These are phyloP conservation scores for Channallabes apus DNA, from an alignment of 2,797 vertebrate genomes.

Conservation along the genomic window DNA sequence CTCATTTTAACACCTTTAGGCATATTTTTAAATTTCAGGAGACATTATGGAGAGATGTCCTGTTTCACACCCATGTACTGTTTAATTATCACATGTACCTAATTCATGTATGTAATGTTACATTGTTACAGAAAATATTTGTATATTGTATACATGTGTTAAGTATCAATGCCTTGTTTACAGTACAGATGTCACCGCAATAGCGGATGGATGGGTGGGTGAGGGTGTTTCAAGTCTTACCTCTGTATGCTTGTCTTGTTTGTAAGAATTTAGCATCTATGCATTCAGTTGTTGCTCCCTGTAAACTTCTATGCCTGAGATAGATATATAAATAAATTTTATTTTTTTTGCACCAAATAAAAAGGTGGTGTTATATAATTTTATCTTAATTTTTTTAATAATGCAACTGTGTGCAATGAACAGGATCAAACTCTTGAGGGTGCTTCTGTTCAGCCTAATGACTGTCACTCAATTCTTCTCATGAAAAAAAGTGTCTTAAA, in stretches of 20 bases:
- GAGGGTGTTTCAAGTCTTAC: neutral
- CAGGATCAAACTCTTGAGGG: conserved; percentile 23
- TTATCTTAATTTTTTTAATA: no score
- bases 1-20: neutral
- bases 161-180: neutral
- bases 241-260: neutral
- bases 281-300: neutral
- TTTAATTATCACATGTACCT: neutral
- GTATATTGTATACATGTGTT: neutral
- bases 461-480: neutral
- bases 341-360: conserved; percentile 35
- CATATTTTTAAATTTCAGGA: neutral
- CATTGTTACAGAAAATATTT: no score
- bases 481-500: neutral
- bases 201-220: neutral
- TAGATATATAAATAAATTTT: no score
- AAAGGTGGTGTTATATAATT: neutral
- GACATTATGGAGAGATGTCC: neutral
- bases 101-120: neutral
- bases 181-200: neutral
- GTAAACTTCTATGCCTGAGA: neutral
- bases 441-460: neutral
- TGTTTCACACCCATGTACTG: neutral
- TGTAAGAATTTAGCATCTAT: neutral
- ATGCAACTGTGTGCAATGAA: neutral